Conservation (phyloP, 2,797 vertebrate genomes). For the Cuculus canorus region DNA sequence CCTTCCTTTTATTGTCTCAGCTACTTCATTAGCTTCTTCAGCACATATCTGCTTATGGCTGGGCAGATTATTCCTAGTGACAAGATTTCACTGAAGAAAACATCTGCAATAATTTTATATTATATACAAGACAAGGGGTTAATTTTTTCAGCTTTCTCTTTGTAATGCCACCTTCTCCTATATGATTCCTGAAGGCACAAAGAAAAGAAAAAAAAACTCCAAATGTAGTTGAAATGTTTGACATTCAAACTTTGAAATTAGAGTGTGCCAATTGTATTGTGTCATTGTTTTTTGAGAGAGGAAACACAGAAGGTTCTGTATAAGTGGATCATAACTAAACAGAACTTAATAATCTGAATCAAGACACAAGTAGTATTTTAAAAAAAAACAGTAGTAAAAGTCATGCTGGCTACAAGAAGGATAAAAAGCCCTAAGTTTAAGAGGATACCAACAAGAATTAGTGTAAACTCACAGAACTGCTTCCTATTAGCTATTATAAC, state of each 20-base stretch:
- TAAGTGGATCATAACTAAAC: not conserved
- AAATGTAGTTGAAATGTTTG: not conserved
- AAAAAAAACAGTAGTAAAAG: not conserved
- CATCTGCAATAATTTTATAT: not conserved
- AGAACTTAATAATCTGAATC: not conserved
- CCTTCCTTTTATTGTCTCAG: not conserved
- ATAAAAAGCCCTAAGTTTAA: not conserved
- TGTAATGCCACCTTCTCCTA: not conserved
- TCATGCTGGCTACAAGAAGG: not conserved
- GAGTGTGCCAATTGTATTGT: fast-evolving
- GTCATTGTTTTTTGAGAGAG: not conserved
- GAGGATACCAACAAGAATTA: not conserved
- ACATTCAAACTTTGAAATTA: not conserved
- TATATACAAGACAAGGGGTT: fast-evolving
- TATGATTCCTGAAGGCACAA: not conserved
- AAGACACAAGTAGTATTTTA: not conserved
- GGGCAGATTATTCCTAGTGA: not conserved
- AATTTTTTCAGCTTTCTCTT: not conserved
- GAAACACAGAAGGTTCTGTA: not conserved
- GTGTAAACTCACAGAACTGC: not conserved
- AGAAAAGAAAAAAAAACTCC: not conserved
- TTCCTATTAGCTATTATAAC: not conserved
- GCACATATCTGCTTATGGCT: not conserved
- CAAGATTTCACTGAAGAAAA: not conserved
- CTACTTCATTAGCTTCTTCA: not conserved